Evolutionary conservation across 2,797 vertebrate genomes (phyloP), one percentile per base, ranked within the genome.

Genomic region (Myotis planiceps): DNA sequence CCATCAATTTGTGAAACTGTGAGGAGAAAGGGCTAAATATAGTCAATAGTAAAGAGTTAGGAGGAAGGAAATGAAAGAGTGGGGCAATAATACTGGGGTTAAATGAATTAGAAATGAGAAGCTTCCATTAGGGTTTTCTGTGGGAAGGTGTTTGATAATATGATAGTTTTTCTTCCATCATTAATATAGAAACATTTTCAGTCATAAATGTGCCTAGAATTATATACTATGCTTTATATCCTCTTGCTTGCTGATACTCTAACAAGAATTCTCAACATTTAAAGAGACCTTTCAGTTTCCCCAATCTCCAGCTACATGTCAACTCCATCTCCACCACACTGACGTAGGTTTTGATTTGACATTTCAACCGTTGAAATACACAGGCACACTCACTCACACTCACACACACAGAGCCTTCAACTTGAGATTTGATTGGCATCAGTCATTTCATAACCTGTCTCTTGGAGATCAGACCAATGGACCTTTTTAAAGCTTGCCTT

Each of bases 351-450:
- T 98, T 96, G 95, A 97, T 97, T 94, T 97, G 96, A 97, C 96
- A 98, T 97, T 97, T 97, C 88, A 92, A 82, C 90, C 0, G 0
- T 55, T 93, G 96, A 96, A 97, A 96, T 95, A 90, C 76, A 86
- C 88, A 96, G 78, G 53, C 96, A 94, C 60, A 74, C 92, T 93
- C 93, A 86, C 71, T 83, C 95, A 89, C 96, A 94, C 71, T 80
- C 93, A 95, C 86, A 94, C 47, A 80, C 83, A 60, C 45, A 72
- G 87, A 96, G 88, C 66, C 60, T 96, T 98, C 98, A 97, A 88
- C 0, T 94, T 42, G 94, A 97, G 95, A 92, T 97, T 98, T 98
- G 98, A 98, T 97, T 98, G 98, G 92, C 97, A 97, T 97, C 98
- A 98, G 95, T 98, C 98, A 98, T 97, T 97, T 88, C 49, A 86